Evolutionary conservation across 2,113 vertebrate species (phyloP).

Genomic region (Clarias gariepinus): DNA sequence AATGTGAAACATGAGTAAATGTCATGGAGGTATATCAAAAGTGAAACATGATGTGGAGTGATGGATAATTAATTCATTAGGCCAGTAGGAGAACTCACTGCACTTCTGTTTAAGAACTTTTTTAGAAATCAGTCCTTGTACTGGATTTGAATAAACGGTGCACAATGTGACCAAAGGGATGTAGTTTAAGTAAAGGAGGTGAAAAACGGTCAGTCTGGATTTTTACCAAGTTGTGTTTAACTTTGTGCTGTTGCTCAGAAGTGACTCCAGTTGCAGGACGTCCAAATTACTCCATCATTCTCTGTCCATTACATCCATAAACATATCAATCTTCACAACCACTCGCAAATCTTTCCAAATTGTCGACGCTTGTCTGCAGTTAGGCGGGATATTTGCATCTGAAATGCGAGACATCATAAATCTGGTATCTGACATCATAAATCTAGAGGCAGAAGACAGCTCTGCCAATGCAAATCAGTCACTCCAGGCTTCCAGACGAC

Average conservation of each 20-base stretch:
- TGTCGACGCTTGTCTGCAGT: conserved; percentile 30
- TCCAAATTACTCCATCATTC: conserved; percentile 13
- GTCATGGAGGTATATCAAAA: too few species aligned
- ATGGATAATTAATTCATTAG: too few species aligned
- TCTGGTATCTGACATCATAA: conserved; percentile 41
- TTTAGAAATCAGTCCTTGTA: background rate
- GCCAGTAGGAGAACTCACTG: too few species aligned
- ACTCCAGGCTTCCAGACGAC: conserved; percentile 69
- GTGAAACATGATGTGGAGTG: too few species aligned
- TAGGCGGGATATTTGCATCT: conserved; percentile 40
- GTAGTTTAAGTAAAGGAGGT: background rate
- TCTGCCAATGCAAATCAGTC: conserved; percentile 58
- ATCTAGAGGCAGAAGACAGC: conserved; percentile 36
- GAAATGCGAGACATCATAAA: conserved; percentile 41
- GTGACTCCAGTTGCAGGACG: background rate
- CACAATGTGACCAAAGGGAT: background rate
- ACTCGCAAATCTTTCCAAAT: conserved; percentile 22
- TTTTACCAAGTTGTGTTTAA: background rate
- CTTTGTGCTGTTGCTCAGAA: background rate
- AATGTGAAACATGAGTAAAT: background rate
- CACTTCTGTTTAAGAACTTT: too few species aligned
- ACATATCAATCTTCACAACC: conserved; percentile 15
- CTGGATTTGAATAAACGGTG: background rate
- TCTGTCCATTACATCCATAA: conserved; percentile 6
- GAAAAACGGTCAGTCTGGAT: background rate